A percentile compares a stretch with the other conserved stretches of the same genome.
Evolutionary conservation across 2,113 vertebrate genomes (phyloP).

Genomic region (Misgurnus mizolepis): DNA sequence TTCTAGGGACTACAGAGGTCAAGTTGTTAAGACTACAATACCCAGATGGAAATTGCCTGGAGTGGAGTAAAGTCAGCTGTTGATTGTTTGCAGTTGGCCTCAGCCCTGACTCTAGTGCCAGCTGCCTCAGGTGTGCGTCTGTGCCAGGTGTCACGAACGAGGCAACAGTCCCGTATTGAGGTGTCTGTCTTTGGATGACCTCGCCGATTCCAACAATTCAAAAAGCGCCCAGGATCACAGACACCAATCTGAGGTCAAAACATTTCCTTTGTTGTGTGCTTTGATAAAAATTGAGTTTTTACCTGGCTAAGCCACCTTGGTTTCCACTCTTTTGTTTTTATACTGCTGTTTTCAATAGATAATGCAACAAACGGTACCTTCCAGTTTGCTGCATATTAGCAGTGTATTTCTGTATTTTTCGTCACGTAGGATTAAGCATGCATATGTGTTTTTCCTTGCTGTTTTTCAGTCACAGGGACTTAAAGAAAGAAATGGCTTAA

Average conservation of each 20-base stretch:
- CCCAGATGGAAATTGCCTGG: constrained; percentile 36
- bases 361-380: neutral
- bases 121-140: constrained; percentile 31
- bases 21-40: constrained; percentile 45
- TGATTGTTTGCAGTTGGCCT: constrained; percentile 41
- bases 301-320: neutral
- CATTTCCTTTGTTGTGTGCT: constrained; percentile 3
- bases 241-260: neutral
- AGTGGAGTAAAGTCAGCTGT: constrained; percentile 16
- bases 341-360: neutral
- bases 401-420: neutral
- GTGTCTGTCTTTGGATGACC: neutral
- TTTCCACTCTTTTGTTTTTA: neutral
- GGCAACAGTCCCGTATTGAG: neutral
- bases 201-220: neutral
- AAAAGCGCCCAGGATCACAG: neutral
- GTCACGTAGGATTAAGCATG: constrained; percentile 27
- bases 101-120: constrained; percentile 3
- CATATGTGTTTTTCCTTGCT: constrained; percentile 46
- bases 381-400: constrained; percentile 7
- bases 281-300: neutral
- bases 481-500: constrained; percentile 56
- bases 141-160: neutral
- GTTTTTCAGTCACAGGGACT: constrained; percentile 52
- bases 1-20: constrained; percentile 27